phyloP scores from a whole-genome alignment of 2,113 vertebrate genomes.

The Poicephalus meyeri region DNA sequence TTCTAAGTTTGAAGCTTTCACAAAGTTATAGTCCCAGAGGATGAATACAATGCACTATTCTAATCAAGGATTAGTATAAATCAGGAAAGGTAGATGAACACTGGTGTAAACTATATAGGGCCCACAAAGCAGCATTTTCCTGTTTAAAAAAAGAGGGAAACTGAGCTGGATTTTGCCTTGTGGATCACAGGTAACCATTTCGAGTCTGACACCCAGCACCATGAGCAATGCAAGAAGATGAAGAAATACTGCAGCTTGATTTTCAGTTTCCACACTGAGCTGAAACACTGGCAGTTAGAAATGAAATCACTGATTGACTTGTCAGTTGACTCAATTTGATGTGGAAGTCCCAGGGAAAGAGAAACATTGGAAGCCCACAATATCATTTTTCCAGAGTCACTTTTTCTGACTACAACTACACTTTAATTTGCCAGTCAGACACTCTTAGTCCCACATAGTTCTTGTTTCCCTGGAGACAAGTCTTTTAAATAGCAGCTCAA shows the following conservation, averaged over 20 bases:
- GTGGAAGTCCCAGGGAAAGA: neutral
- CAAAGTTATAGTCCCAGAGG: neutral
- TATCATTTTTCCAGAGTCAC: slow-evolving; percentile 33
- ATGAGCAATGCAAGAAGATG: neutral
- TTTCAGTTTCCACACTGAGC: neutral
- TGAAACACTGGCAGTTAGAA: neutral
- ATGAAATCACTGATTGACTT: neutral
- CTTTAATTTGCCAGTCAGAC: slow-evolving; percentile 44
- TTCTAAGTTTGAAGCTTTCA: neutral
- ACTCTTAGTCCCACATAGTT: slow-evolving; percentile 5
- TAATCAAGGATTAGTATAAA: neutral
- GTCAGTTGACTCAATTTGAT: slow-evolving; percentile 1
- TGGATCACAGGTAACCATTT: fast-evolving
- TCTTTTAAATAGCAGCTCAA: slow-evolving; percentile 54
- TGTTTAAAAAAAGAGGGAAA: neutral
- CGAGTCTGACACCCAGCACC: fast-evolving
- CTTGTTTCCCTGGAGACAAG: slow-evolving; percentile 56
- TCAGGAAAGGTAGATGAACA: neutral
- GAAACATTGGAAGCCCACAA: neutral
- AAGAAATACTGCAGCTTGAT: neutral
- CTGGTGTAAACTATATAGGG: fast-evolving
- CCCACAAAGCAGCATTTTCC: neutral
- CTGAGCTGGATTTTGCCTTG: neutral
- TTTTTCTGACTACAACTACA: neutral
- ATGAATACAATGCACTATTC: neutral